These are phyloP conservation scores for Epistrophe eligans DNA, from an alignment of 2,888 invertebrate species.

Conservation along the genomic window DNA sequence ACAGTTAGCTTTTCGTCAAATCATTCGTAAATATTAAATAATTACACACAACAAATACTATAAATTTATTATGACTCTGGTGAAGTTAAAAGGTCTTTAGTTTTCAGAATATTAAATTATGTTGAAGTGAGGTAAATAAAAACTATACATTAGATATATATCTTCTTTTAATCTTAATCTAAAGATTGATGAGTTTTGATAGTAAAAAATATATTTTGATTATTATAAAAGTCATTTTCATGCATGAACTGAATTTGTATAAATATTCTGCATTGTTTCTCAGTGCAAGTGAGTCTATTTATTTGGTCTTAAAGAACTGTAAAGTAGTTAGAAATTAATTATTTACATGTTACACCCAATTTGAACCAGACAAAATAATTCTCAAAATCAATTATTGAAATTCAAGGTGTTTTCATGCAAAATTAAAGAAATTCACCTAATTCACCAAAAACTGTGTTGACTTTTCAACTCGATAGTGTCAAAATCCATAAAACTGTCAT, in stretches of 20 bases:
- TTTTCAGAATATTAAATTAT: neutral
- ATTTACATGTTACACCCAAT: neutral
- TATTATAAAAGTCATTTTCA: no score
- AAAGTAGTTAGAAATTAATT: neutral
- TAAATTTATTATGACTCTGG: slow-evolving; percentile 7
- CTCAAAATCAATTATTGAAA: no score
- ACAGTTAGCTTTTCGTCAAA: slow-evolving; percentile 67
- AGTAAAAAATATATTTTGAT: neutral
- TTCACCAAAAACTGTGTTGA: neutral
- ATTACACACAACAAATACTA: slow-evolving; percentile 12
- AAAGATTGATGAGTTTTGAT: neutral
- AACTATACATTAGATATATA: neutral
- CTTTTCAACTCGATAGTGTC: slow-evolving; percentile 10
- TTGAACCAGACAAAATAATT: no score
- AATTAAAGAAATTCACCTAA: neutral
- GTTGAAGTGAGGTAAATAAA: neutral
- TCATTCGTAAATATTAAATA: slow-evolving; percentile 28
- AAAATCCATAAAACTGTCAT: neutral
- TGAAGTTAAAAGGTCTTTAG: neutral
- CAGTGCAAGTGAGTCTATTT: neutral
- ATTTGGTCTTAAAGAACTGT: neutral
- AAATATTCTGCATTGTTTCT: neutral
- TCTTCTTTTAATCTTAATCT: neutral
- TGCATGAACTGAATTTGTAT: no score
- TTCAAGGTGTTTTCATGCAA: neutral